Percentiles rank a stretch among this genome's conserved stretches.
These are phyloP conservation scores for Lamellibrachia columna DNA, from an alignment of 2,888 invertebrate genomes.

Conservation along the genomic window DNA sequence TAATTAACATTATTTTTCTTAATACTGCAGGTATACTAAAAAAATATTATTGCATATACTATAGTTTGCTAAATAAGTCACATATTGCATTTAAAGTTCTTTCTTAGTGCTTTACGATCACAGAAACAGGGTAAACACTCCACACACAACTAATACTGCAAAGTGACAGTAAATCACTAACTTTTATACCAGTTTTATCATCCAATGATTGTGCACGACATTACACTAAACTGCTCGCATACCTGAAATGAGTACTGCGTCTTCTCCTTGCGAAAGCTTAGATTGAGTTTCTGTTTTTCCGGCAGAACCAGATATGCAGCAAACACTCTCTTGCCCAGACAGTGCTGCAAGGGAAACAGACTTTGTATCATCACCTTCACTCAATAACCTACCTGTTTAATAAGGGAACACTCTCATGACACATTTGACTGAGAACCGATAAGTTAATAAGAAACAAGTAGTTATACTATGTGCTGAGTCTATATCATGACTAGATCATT, in stretches of 20 bases:
- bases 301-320: conserved; percentile 74
- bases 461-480: too few species aligned
- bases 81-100: background rate
- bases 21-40: background rate
- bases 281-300: conserved; percentile 71
- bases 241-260: conserved; percentile 38
- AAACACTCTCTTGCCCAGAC: conserved; percentile 52
- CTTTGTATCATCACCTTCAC: background rate
- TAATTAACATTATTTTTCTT: too few species aligned
- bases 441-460: too few species aligned
- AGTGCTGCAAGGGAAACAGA: conserved; percentile 48
- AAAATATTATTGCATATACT: background rate
- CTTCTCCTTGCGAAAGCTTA: conserved; percentile 40
- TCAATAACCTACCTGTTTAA: background rate
- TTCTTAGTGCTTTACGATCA: background rate
- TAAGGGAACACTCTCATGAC: background rate
- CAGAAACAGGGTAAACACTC: background rate
- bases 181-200: background rate
- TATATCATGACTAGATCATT: too few species aligned
- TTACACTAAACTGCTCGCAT: background rate
- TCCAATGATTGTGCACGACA: background rate
- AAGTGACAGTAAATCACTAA: background rate
- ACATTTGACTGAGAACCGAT: background rate
- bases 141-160: background rate
- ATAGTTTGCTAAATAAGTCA: background rate